A percentile compares a stretch with the other conserved stretches of the same genome.
Conservation (phyloP, 2,797 vertebrate species). For the Myotis pilosus region DNA sequence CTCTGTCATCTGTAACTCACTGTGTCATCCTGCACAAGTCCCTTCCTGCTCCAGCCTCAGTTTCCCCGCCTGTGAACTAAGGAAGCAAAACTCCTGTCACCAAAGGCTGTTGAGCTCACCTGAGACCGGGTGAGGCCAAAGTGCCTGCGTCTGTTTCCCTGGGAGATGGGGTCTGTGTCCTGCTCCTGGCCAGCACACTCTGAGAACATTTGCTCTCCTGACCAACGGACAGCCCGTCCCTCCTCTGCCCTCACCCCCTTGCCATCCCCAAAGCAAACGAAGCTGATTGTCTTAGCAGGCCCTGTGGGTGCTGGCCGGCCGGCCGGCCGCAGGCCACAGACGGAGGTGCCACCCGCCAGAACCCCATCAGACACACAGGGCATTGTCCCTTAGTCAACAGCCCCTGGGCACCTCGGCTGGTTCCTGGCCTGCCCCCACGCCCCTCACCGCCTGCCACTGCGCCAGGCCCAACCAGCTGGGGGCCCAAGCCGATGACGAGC, state of each 20-base stretch:
- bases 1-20: neutral
- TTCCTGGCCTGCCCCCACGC: slow-evolving; percentile 71
- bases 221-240: slow-evolving; percentile 46
- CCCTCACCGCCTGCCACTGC: slow-evolving; percentile 73
- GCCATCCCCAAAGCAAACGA: slow-evolving; percentile 71
- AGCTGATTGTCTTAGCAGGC: slow-evolving; percentile 74
- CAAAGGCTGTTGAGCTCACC: neutral
- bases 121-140: neutral
- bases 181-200: neutral
- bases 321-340: slow-evolving; percentile 72
- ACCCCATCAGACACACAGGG: slow-evolving; percentile 78
- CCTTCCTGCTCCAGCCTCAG: slow-evolving; percentile 34
- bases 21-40: neutral
- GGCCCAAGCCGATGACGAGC: slow-evolving; percentile 64
- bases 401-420: slow-evolving; percentile 80
- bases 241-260: slow-evolving; percentile 60
- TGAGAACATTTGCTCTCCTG: slow-evolving; percentile 53
- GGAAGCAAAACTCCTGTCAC: neutral
- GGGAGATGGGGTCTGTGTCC: neutral
- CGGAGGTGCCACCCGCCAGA: slow-evolving; percentile 66
- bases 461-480: slow-evolving; percentile 71
- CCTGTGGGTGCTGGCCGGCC: slow-evolving; percentile 74
- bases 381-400: slow-evolving; percentile 80
- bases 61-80: slow-evolving; percentile 8
- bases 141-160: neutral